Evolutionary conservation across 2,888 invertebrate species (phyloP).

Genomic region (Brachyptera risi): DNA sequence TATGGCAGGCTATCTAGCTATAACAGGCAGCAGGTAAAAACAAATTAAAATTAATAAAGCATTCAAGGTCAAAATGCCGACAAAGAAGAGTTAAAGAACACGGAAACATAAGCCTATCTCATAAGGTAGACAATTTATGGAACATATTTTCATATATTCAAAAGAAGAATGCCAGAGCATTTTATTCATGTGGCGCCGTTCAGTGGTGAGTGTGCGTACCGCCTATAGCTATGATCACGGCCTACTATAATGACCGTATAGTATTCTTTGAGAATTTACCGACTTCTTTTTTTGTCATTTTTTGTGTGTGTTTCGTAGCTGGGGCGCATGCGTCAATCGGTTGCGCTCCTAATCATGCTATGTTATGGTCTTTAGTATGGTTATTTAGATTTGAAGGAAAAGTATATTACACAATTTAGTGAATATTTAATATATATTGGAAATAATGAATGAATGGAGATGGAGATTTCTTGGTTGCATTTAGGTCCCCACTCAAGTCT

Average conservation of each 20-base stretch:
- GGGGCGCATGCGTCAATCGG: no score
- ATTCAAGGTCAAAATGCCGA: conserved; percentile 13
- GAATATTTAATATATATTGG: no score
- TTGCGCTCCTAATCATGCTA: no score
- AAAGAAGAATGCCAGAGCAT: background rate
- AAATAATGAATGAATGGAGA: no score
- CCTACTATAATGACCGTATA: conserved; percentile 2
- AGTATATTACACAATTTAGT: no score
- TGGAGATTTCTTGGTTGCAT: no score
- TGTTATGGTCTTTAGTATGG: no score
- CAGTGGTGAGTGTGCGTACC: background rate
- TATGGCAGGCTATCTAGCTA: background rate
- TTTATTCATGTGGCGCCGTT: background rate
- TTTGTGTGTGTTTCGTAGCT: no score
- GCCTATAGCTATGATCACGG: conserved; percentile 4
- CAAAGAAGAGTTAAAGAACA: background rate
- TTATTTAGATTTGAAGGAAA: no score
- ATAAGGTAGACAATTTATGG: background rate
- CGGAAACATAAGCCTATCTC: conserved; percentile 12
- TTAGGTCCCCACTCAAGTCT: no score
- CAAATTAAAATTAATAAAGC: conserved; percentile 19
- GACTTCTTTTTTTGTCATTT: no score
- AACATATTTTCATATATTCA: conserved; percentile 12
- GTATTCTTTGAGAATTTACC: no score
- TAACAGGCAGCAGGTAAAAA: conserved; percentile 3